These are phyloP conservation scores for Zosterops borbonicus DNA, from an alignment of 2,113 vertebrate genomes.

Conservation along the genomic window DNA sequence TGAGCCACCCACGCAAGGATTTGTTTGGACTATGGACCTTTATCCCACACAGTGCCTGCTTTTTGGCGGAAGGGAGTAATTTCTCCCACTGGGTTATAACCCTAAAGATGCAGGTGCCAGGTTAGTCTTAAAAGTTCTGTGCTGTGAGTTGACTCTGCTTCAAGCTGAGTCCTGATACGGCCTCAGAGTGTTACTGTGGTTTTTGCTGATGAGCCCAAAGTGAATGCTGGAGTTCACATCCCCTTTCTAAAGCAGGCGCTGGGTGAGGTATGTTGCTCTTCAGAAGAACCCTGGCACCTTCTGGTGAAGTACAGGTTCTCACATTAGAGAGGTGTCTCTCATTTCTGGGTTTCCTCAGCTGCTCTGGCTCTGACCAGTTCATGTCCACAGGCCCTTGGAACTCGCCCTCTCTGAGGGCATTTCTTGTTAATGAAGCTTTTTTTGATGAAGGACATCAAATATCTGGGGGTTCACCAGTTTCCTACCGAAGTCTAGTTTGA, in stretches of 20 bases:
- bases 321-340: not conserved
- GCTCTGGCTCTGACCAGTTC: not conserved
- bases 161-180: fast-evolving
- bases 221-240: not conserved
- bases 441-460: not conserved
- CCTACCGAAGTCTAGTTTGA: not conserved
- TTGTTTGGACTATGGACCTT: not conserved
- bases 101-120: not conserved
- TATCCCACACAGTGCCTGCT: not conserved
- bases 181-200: not conserved
- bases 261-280: not conserved
- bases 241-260: not conserved
- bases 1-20: not conserved
- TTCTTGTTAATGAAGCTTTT: not conserved
- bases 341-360: not conserved
- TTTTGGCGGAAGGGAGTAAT: not conserved
- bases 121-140: not conserved
- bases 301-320: not conserved
- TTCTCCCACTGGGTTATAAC: not conserved
- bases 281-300: not conserved
- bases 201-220: not conserved
- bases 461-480: not conserved
- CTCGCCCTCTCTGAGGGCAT: not conserved
- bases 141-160: not conserved
- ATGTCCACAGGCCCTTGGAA: not conserved